Evolutionary conservation across 2,888 invertebrate genomes (phyloP), one percentile per base, ranked within the genome.

Genomic region (Habrosyne pyritoides): DNA sequence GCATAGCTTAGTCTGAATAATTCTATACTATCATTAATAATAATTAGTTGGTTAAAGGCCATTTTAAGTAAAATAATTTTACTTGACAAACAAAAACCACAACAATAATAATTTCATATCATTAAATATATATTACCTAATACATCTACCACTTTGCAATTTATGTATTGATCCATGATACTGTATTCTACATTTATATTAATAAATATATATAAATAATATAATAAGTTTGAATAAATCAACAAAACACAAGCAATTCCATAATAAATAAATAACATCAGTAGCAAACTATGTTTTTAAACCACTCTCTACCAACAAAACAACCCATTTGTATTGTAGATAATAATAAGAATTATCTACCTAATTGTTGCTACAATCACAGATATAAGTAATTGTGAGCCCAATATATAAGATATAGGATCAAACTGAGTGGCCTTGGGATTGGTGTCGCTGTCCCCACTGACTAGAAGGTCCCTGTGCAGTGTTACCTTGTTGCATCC

Each of bases 401-500:
- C 87, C 84, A 80, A 83, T 75, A 80, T 81, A 87, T 84, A 81
- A 84, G 77, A 83, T 82, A 80, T 78, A 75, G 77, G 77, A 91
- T 92, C 91, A 92, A 85, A 92, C 92, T 64, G 92, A 91, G 84
- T 92, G 92, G 82, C 92, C 92, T 81, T 92, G 92, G 79, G 92
- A 91, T 81, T 91, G 91, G 77, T 93, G 93, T 66, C 91, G 78
- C 69, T 92, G 92, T 83, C 92, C 92, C 93, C 93, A 93, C 76
- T 93, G 92, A 91, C 91, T 91, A 91, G 93, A 93, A 74, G 93
- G 92, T 82, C 92, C 91, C 84, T 92, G 91, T 71, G 91, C 91
- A 61, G 91, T 92, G 71, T 93, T 94, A 77, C 94, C 95, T 87
- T 95, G 95, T 82, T 94, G 95, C 95, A 96, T 95, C 96, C 96